phyloP scores from a whole-genome alignment of 2,888 invertebrate genomes.

The Eilema sororculum region DNA sequence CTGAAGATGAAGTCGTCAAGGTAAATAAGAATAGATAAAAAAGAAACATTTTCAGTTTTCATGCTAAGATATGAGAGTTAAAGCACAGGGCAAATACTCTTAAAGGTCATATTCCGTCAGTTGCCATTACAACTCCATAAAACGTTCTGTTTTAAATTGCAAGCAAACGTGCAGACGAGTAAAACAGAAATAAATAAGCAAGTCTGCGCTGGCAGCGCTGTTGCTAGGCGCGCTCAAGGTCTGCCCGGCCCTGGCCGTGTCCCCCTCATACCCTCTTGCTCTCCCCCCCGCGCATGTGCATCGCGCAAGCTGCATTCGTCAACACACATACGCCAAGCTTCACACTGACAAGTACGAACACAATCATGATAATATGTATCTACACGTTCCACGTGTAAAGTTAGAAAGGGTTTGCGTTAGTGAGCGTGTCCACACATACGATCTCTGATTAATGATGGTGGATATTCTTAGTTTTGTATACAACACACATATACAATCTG shows the following conservation, averaged over 20 bases:
- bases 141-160: conserved; percentile 76
- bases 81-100: conserved; percentile 53
- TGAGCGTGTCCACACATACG: conserved; percentile 56
- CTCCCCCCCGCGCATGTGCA: conserved; percentile 70
- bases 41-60: conserved; percentile 50
- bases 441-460: conserved; percentile 62
- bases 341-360: conserved; percentile 39
- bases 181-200: conserved; percentile 80
- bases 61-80: conserved; percentile 42
- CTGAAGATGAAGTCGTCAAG: conserved; percentile 35
- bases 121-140: conserved; percentile 72
- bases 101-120: conserved; percentile 62
- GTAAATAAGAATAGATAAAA: conserved; percentile 51
- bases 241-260: conserved; percentile 77
- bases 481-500: conserved; percentile 38
- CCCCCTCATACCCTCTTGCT: conserved; percentile 54
- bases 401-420: conserved; percentile 57
- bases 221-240: conserved; percentile 85
- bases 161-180: conserved; percentile 77
- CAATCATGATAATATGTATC: conserved; percentile 31
- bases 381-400: conserved; percentile 50
- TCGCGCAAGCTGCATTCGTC: conserved; percentile 71
- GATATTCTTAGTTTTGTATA: conserved; percentile 57
- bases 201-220: conserved; percentile 70
- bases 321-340: conserved; percentile 45